Evolutionary conservation across 2,888 invertebrate species (phyloP), one percentile per base, ranked within the genome.

Genomic region (Ennomos quercinarius): DNA sequence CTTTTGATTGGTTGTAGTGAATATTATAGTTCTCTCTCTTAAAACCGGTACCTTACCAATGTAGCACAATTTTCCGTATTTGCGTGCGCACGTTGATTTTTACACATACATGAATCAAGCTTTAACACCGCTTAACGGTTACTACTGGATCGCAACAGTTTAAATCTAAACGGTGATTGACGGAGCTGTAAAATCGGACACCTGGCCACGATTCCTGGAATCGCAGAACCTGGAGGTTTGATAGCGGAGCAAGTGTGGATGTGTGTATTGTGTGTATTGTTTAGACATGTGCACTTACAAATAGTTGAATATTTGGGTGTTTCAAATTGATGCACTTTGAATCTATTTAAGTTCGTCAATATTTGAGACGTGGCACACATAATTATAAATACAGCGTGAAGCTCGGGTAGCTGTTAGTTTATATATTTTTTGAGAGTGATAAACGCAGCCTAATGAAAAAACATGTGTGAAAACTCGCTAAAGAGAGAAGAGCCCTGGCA

Each of bases 41-140:
- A 17, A 17, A 17, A 17, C 17, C 17, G 17, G 17, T 17, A 17
- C 17, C 1, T 17, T 27, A 27, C 27, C 27, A 4, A 27, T 5
- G 27, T 27, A 13, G 17, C 17, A 13, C 10, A 13, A 37, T n/a
- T 1, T 37, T 13, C 37, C 5, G 13, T 46, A 46, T 36, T 52
- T 46, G 45, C 45, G n/a, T 36, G 52, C 58, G 47, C 37, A 46
- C 37, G 69, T 56, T 36, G 61, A 68, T 70, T 70, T 75, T 74
- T 73, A 74, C 57, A 66, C 59, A 42, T 48, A 43, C 63, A 73
- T 75, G 64, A 75, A 74, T 75, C 74, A 71, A 42, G 36, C 34
- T 49, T 67, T 61, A 68, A 50, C 67, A 67, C 44, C 57, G 64
- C 65, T 58, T 57, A 61, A 39, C 40, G 56, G 61, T 63, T 64